Evolutionary conservation across 2,113 vertebrate genomes (phyloP).

Genomic region (Brachionichthys hirsutus): DNA sequence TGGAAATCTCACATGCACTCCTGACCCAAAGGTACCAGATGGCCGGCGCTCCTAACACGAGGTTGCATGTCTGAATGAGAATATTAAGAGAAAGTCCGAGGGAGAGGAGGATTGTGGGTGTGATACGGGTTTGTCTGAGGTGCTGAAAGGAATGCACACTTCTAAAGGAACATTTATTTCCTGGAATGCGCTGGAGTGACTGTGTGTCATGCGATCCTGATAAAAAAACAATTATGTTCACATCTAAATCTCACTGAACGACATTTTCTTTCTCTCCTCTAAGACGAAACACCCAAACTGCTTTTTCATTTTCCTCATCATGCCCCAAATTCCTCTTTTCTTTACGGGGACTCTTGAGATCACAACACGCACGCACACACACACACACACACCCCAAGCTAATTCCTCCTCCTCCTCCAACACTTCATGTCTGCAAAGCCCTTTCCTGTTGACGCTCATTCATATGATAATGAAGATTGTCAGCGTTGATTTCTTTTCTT

Average conservation of each 20-base stretch:
- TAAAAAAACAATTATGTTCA: constrained; percentile 42
- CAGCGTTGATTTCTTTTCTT: constrained; percentile 51
- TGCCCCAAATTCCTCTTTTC: constrained; percentile 32
- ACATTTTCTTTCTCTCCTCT: constrained; percentile 25
- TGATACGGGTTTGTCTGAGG: constrained; percentile 30
- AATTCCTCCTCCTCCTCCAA: constrained; percentile 38
- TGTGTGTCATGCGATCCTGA: constrained; percentile 37
- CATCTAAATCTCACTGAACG: constrained; percentile 37
- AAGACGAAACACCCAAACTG: constrained; percentile 49
- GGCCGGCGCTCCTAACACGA: constrained; percentile 38
- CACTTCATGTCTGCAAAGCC: constrained; percentile 56
- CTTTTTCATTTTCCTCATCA: constrained; percentile 61
- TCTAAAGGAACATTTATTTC: constrained; percentile 29
- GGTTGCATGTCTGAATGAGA: constrained; percentile 40
- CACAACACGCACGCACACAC: constrained; percentile 61
- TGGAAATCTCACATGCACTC: constrained; percentile 29
- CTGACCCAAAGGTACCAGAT: constrained; percentile 63
- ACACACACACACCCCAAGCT: too few species aligned
- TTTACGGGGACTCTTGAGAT: constrained; percentile 45
- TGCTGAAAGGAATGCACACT: constrained; percentile 44
- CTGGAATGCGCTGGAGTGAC: constrained; percentile 38
- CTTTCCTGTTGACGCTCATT: constrained; percentile 64
- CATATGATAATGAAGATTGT: constrained; percentile 67
- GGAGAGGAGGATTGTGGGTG: constrained; percentile 29
- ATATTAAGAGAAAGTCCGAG: constrained; percentile 14